Conservation (phyloP, 2,888 invertebrate species). For the Tromatobia lineatoria region DNA sequence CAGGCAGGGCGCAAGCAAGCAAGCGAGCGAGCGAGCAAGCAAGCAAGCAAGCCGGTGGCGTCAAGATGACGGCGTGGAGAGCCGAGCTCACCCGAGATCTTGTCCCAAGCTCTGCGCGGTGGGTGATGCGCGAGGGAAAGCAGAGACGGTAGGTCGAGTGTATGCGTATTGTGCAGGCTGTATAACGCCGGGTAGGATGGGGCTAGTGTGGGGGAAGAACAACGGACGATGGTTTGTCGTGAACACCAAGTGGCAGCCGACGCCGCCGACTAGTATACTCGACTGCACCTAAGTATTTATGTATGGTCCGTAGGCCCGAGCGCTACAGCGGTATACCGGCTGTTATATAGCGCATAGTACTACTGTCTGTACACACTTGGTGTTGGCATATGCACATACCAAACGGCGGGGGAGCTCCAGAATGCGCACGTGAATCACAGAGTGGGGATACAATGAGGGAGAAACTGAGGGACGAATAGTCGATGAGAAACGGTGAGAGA, state of each 20-base stretch:
- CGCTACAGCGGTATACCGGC: constrained; percentile 57
- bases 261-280: constrained; percentile 21
- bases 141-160: constrained; percentile 53
- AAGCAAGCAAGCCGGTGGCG: constrained; percentile 61
- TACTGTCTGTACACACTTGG: constrained; percentile 17
- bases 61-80: constrained; percentile 52
- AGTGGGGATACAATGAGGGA: constrained; percentile 58
- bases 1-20: too few species aligned
- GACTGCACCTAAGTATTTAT: constrained; percentile 43
- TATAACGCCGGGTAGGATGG: constrained; percentile 44
- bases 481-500: constrained; percentile 55
- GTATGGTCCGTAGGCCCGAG: constrained; percentile 45
- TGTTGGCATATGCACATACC: constrained; percentile 7
- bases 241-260: constrained; percentile 29
- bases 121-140: constrained; percentile 31
- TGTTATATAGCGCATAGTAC: constrained; percentile 43
- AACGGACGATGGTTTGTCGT: constrained; percentile 65
- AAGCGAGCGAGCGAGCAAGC: too few species aligned
- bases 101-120: constrained; percentile 24
- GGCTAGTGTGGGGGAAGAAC: constrained; percentile 65
- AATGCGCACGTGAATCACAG: constrained; percentile 65
- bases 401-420: constrained; percentile 46
- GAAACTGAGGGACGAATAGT: constrained; percentile 57
- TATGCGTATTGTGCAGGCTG: constrained; percentile 52
- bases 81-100: constrained; percentile 58